Evolutionary conservation across 1,140 invertebrate species (phyloP).

Genomic region (Sinonovacula constricta): DNA sequence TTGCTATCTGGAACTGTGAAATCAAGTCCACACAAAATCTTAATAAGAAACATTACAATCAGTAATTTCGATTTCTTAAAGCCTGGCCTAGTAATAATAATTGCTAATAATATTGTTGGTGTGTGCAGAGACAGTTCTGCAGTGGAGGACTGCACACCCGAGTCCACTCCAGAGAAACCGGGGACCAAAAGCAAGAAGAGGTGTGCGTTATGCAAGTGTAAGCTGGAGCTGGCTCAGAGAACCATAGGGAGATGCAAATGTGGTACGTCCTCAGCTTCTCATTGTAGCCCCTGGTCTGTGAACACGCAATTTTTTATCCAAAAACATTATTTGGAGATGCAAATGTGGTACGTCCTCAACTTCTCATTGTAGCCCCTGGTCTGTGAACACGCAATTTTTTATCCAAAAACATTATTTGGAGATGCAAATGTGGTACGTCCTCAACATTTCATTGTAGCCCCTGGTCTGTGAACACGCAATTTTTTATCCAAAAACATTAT

Average conservation of each 20-base stretch:
- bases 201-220: constrained; percentile 74
- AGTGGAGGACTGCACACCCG: constrained; percentile 51
- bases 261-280: constrained; percentile 67
- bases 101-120: constrained; percentile 6
- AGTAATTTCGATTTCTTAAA: not conserved
- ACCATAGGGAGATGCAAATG: constrained; percentile 75
- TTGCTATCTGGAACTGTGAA: too few species aligned
- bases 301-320: too few species aligned
- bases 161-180: constrained; percentile 59
- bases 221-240: constrained; percentile 74
- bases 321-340: too few species aligned
- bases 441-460: not conserved
- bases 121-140: constrained; percentile 51
- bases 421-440: not conserved
- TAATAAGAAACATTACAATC: not conserved
- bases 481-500: too few species aligned
- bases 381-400: not conserved
- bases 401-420: not conserved
- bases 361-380: not conserved
- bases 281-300: too few species aligned
- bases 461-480: too few species aligned
- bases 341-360: not conserved
- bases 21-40: not conserved
- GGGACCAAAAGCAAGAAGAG: constrained; percentile 72
- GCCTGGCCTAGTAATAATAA: too few species aligned